Conservation (phyloP, 2,113 vertebrate species). For the Spermophilus dauricus region DNA sequence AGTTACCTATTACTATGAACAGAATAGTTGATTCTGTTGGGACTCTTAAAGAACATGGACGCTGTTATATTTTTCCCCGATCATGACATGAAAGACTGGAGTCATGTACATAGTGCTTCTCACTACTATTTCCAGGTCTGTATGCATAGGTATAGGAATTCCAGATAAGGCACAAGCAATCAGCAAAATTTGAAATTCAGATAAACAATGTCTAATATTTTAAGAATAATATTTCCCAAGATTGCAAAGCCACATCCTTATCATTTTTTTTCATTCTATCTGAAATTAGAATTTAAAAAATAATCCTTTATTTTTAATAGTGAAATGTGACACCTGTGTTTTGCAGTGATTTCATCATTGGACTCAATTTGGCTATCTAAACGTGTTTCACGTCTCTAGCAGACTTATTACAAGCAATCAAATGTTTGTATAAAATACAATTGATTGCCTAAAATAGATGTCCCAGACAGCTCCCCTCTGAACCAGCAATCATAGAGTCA, state of each 20-base stretch:
- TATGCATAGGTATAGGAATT: not conserved
- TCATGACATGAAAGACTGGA: not conserved
- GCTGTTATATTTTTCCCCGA: not conserved
- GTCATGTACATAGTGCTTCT: not conserved
- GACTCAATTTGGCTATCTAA: not conserved
- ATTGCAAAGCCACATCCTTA: not conserved
- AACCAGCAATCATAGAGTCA: not conserved
- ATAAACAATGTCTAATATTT: not conserved
- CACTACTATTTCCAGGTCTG: not conserved
- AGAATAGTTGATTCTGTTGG: too few species aligned
- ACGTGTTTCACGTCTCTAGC: not conserved
- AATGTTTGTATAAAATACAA: not conserved
- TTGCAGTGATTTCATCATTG: not conserved
- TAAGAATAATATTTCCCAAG: not conserved
- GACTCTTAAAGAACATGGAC: not conserved
- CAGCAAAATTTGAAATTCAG: slow-evolving; percentile 11
- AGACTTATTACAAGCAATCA: not conserved
- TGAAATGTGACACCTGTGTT: not conserved
- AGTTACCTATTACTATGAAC: not conserved
- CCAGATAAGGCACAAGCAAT: not conserved
- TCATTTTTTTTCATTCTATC: not conserved
- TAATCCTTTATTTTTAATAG: not conserved
- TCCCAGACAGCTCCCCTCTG: not conserved
- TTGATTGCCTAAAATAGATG: not conserved
- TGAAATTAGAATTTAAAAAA: not conserved